Base-by-base conservation (phyloP, 2,113 vertebrate species). In the Cairina moschata region DNA sequence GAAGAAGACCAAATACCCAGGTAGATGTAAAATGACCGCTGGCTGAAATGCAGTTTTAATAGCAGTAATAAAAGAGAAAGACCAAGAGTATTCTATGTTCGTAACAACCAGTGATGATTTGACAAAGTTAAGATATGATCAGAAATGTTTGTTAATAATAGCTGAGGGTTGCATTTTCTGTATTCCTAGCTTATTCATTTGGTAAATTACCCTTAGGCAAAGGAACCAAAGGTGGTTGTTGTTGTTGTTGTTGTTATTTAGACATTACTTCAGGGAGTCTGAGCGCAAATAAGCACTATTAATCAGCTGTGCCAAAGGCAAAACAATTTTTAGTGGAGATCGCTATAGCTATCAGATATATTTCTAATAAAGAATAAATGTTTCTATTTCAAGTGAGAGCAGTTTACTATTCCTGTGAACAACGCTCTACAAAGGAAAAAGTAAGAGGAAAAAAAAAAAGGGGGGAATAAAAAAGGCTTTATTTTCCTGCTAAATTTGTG, bases 351-450 rank as follows among this genome's bases (percentile, higher is more conserved):
- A 15, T 32, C 63, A 44, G 17, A 42, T 78, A 67, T 59, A 67
- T 88, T 60, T 63, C 60, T 72, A 44, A 15, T 48, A 56, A 52
- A 63, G 13, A 11, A 12, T 48, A 34, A 81, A 67, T 55, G 25
- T 8, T 22, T 42, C 13, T 83, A 0, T 36, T 90, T 63, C n/a
- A 67, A 58, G 56, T 31, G 13, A 9, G 26, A 29, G 52, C 36
- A 13, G 9, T 72, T 60, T 78, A 72, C 65, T 65, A 31, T n/a
- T 22, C 40, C 66, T 52, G 15, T n/a, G 9, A 91, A 7, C 40
- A 25, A 10, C 17, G 0, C 21, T 66, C 17, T 59, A 32, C 13
- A 52, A 58, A 69, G 21, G 18, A 6, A 3, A 44, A 17, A 0
- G 1, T 50, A 22, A 36, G 28, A 11, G 26, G n/a, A 20, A 22